Evolutionary conservation across 2,113 vertebrate genomes (phyloP), one percentile per base, ranked within the genome.

Genomic region (Dicerorhinus sumatrensis): DNA sequence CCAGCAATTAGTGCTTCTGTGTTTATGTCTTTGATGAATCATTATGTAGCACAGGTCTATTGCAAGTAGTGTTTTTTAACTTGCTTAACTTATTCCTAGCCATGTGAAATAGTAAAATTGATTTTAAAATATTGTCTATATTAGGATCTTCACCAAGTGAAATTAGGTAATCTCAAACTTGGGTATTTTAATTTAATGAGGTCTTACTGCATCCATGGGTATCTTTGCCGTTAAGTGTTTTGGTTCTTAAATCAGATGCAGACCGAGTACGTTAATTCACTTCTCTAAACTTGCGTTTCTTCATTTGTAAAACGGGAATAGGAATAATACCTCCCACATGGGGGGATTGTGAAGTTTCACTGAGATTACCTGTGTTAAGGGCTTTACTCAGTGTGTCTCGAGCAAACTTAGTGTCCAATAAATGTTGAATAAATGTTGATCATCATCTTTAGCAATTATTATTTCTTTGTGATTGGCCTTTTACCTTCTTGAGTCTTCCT

Each of bases 11-110:
- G 39, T 58, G 5, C 51, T 75, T 96, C 21, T 92, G 16, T 95
- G 25, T 85, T 80, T 84, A 36, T 85, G 42, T 89, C 67, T 82
- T 89, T 48, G 16, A 83, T 67, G 76, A 76, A 84, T 91, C n/a
- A 51, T 62, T 75, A 29, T 91, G 13, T 54, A 83, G 58, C 39
- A 2, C 39, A n/a, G 23, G 56, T 70, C 60, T 98, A 17, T 27
- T 72, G 8, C 31, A 93, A 93, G 17, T 90, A 69, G 70, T 88
- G 31, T 60, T 75, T 95, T 86, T 95, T 69, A 95, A 86, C 27
- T 93, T 85, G 5, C 18, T 82, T 36, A 79, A 31, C 65, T 84
- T 84, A 80, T 83, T 95, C 84, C n/a, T 93, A 75, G 18, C 11
- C 51, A 51, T 46, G 25, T 67, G 56, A 90, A 75, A 39, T 89